These are phyloP conservation scores for Pheosia tremula DNA, from an alignment of 2,888 invertebrate genomes.

Conservation along the genomic window DNA sequence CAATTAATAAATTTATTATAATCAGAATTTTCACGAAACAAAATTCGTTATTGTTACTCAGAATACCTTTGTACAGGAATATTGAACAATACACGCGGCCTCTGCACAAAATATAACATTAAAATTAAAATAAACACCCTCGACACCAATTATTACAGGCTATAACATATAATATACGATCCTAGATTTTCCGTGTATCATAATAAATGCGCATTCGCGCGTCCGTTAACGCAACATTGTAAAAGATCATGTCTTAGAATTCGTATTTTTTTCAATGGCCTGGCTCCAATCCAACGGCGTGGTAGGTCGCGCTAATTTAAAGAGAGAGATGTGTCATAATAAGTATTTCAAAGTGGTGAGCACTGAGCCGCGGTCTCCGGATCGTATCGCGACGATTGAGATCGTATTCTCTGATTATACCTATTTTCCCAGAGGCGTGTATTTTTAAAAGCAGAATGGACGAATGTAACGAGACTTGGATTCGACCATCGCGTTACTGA, in stretches of 20 bases:
- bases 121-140: not conserved
- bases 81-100: not conserved
- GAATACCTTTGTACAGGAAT: too few species aligned
- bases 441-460: conserved; percentile 23
- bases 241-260: conserved; percentile 46
- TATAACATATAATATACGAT: conserved; percentile 11
- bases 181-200: conserved; percentile 20
- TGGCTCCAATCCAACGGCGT: conserved; percentile 70
- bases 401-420: conserved; percentile 47
- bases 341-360: conserved; percentile 63
- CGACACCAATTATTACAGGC: conserved; percentile 5
- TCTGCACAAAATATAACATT: not conserved
- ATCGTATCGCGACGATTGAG: conserved; percentile 51
- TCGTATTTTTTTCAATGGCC: conserved; percentile 59
- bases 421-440: conserved; percentile 29
- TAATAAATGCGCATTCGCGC: conserved; percentile 32
- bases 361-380: conserved; percentile 55
- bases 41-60: too few species aligned
- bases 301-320: conserved; percentile 73
- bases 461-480: conserved; percentile 20
- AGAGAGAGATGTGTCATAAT: conserved; percentile 74
- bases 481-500: conserved; percentile 3
- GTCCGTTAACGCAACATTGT: conserved; percentile 25
- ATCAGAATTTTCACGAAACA: too few species aligned
- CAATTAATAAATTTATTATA: too few species aligned